Evolutionary conservation across 2,113 vertebrate genomes (phyloP).

Genomic region (Monarcha castaneiventris): DNA sequence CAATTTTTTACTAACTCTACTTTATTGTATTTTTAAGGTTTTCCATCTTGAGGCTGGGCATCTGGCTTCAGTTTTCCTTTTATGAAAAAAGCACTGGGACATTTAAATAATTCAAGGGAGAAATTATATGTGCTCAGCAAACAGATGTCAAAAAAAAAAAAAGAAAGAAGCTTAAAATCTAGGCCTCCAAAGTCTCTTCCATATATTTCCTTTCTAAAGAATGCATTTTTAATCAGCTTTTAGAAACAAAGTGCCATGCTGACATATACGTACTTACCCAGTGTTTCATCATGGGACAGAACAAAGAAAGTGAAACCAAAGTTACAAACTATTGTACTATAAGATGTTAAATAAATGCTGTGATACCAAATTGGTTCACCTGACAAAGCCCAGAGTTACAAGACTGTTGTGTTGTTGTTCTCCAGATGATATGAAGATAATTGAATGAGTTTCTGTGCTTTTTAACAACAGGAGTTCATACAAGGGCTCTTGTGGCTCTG

Average conservation of each 20-base stretch:
- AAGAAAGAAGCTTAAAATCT: slow-evolving; percentile 29
- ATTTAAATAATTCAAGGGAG: slow-evolving; percentile 53
- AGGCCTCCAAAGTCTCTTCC: slow-evolving; percentile 27
- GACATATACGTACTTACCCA: neutral
- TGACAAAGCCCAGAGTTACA: neutral
- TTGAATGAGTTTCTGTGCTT: neutral
- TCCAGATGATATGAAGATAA: neutral
- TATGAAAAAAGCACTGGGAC: slow-evolving; percentile 7
- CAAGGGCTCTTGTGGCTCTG: neutral
- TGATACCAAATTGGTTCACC: neutral
- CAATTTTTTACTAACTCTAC: neutral
- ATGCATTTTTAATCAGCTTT: slow-evolving; percentile 62
- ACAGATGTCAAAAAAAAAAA: slow-evolving; percentile 25
- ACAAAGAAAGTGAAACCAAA: slow-evolving; percentile 20
- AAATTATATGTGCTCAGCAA: slow-evolving; percentile 27
- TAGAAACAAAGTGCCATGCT: slow-evolving; percentile 10
- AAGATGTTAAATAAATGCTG: neutral
- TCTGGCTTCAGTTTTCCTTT: slow-evolving; percentile 33
- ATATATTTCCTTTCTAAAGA: slow-evolving; percentile 28
- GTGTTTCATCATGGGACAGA: slow-evolving; percentile 21
- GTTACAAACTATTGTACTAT: neutral
- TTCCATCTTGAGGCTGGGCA: neutral
- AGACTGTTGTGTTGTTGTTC: neutral
- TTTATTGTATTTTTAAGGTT: neutral
- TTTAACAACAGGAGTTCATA: neutral